phyloP scores from a whole-genome alignment of 2,888 invertebrate species.

The Lacanobia oleracea region DNA sequence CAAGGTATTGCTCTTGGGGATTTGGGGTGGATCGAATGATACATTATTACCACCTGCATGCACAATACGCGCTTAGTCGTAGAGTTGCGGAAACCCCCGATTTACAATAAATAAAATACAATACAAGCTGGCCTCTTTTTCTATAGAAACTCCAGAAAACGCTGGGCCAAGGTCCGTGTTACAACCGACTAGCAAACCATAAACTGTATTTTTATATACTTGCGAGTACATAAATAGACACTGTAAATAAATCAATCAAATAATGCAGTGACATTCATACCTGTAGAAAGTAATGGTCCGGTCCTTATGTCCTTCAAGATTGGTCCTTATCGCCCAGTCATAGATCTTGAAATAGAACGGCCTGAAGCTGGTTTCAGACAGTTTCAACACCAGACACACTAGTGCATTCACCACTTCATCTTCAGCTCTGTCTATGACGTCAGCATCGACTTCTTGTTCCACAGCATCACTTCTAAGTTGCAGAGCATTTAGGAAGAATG shows the following conservation, averaged over 20 bases:
- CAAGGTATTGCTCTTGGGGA: no score
- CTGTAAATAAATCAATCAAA: not conserved
- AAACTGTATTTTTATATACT: not conserved
- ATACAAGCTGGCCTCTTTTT: no score
- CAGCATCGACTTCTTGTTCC: constrained; percentile 76
- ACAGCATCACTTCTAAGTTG: constrained; percentile 92
- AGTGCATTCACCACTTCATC: constrained; percentile 94
- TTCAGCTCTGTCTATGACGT: constrained; percentile 92
- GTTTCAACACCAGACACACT: constrained; percentile 95
- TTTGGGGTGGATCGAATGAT: no score
- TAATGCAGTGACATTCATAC: constrained; percentile 73
- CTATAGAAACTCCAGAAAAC: no score
- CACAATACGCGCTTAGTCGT: no score
- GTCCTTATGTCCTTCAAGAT: constrained; percentile 91
- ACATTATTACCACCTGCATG: no score
- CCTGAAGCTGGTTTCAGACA: constrained; percentile 97
- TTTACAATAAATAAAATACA: no score
- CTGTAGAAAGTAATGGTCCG: constrained; percentile 95
- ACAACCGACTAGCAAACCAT: no score
- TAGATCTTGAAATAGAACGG: constrained; percentile 96
- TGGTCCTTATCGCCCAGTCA: constrained; percentile 95
- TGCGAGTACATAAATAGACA: no score
- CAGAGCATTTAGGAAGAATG: constrained; percentile 94
- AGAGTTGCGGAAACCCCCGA: no score
- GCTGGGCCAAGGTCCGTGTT: no score